phyloP scores from a whole-genome alignment of 2,797 vertebrate species.

The Lepilemur ruficaudatus region DNA sequence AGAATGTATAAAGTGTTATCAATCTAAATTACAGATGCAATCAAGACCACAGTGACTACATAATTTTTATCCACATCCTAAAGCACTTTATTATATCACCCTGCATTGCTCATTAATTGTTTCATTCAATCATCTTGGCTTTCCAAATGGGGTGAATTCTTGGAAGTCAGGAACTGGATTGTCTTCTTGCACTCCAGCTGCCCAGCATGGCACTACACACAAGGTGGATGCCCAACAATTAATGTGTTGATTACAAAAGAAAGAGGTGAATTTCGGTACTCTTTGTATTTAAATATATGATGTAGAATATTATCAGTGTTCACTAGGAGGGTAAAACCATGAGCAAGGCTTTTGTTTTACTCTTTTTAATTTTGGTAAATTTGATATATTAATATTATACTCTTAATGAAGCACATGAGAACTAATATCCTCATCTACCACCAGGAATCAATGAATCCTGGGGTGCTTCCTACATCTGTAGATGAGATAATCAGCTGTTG shows the following conservation, averaged over 20 bases:
- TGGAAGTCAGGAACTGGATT: not conserved
- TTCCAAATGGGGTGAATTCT: constrained; percentile 28
- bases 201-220: not conserved
- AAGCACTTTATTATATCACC: constrained; percentile 4
- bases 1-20: constrained; percentile 19
- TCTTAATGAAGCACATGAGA: constrained; percentile 9
- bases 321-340: not conserved
- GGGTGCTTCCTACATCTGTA: not conserved
- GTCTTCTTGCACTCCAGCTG: not conserved
- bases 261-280: not conserved
- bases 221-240: not conserved
- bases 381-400: constrained; percentile 41
- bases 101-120: constrained; percentile 7
- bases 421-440: constrained; percentile 41
- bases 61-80: constrained; percentile 39
- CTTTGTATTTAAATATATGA: not conserved
- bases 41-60: constrained; percentile 5
- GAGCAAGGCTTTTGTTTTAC: not conserved
- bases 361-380: not conserved
- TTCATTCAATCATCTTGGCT: constrained; percentile 35
- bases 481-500: constrained; percentile 29
- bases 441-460: constrained; percentile 43
- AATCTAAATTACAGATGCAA: constrained; percentile 43
- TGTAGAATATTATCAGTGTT: not conserved
- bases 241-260: not conserved